Conservation (phyloP, 2,797 vertebrate species). For the Balearica regulorum region DNA sequence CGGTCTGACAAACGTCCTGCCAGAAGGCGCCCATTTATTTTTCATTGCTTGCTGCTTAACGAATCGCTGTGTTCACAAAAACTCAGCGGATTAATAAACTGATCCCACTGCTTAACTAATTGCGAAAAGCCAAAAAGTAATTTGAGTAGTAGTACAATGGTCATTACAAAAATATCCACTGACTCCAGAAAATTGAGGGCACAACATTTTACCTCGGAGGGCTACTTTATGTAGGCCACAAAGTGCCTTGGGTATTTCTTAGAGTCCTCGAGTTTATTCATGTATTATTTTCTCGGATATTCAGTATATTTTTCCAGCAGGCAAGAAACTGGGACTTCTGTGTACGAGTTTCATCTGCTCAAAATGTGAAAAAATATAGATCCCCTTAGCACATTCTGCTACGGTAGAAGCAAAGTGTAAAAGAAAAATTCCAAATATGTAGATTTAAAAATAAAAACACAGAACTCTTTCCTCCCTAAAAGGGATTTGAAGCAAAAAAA, state of each 20-base stretch:
- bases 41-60: background rate
- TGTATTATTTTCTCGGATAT: constrained; percentile 56
- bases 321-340: constrained; percentile 43
- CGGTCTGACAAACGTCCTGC: background rate
- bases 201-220: constrained; percentile 23
- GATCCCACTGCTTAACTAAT: constrained; percentile 17
- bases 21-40: background rate
- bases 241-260: constrained; percentile 56
- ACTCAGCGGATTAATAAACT: background rate
- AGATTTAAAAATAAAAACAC: constrained; percentile 63
- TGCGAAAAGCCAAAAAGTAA: background rate
- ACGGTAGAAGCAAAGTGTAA: constrained; percentile 38
- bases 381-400: constrained; percentile 53
- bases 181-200: constrained; percentile 21
- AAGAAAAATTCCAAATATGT: constrained; percentile 60
- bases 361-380: constrained; percentile 44
- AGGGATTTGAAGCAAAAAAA: background rate
- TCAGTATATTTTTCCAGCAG: constrained; percentile 51
- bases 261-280: constrained; percentile 22
- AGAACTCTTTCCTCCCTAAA: constrained; percentile 3
- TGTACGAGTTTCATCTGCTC: constrained; percentile 42
- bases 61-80: background rate
- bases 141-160: background rate
- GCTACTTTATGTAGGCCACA: constrained; percentile 59
- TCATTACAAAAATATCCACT: constrained; percentile 36